Evolutionary conservation across 2,113 vertebrate genomes (phyloP).

Genomic region (Stigmatopora argus): DNA sequence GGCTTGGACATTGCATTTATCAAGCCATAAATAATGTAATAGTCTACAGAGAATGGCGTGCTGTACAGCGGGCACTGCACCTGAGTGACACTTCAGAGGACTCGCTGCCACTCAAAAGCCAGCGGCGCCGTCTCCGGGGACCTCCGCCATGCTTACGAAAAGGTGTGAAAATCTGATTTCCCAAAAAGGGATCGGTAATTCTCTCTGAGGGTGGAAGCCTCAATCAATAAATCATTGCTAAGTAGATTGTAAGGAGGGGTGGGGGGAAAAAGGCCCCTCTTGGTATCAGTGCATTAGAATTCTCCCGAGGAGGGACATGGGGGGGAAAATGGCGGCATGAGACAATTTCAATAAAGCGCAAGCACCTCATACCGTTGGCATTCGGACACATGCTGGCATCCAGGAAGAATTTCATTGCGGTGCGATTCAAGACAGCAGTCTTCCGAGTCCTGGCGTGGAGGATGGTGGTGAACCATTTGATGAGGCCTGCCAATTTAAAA

Average conservation of each 20-base stretch:
- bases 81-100: constrained; percentile 54
- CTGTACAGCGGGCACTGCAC: constrained; percentile 31
- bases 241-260: constrained; percentile 91
- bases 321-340: constrained; percentile 49
- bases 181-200: constrained; percentile 99
- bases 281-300: constrained; percentile 92
- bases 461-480: neutral
- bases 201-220: constrained; percentile 86
- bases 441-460: constrained; percentile 29
- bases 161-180: constrained; percentile 99
- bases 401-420: constrained; percentile 23
- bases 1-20: constrained; percentile 34
- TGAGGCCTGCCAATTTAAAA: neutral
- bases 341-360: constrained; percentile 91
- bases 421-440: constrained; percentile 14
- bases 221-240: constrained; percentile 99
- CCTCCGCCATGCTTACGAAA: constrained; percentile 78
- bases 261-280: constrained; percentile 79
- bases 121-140: constrained; percentile 77
- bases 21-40: constrained; percentile 51
- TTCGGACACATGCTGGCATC: constrained; percentile 73
- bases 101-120: constrained; percentile 79
- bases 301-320: constrained; percentile 71
- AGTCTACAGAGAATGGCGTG: constrained; percentile 38
- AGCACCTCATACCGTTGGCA: constrained; percentile 79